Conservation (phyloP, 2,113 vertebrate species). For the Gasterosteus aculeatus region DNA sequence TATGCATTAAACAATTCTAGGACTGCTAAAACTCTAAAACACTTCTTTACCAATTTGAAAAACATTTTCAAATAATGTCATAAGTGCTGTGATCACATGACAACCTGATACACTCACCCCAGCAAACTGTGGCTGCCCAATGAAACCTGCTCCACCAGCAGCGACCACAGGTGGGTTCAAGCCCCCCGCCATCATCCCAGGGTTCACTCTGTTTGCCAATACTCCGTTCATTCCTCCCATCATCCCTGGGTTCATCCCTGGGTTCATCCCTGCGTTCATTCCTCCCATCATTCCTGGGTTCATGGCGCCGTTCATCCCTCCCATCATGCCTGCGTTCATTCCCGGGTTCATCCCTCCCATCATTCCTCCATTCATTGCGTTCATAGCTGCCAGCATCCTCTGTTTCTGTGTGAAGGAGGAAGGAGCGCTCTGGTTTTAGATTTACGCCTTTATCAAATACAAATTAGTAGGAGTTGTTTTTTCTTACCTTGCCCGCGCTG, state of each 20-base stretch:
- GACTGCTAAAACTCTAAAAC: not conserved
- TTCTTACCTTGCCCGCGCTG: constrained; percentile 71
- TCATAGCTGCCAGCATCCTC: constrained; percentile 62
- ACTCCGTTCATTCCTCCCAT: constrained; percentile 24
- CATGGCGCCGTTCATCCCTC: constrained; percentile 10
- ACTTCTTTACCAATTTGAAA: not conserved
- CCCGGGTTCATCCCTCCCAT: constrained; percentile 41
- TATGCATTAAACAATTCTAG: not conserved
- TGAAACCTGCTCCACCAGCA: constrained; percentile 52
- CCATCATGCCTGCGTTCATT: constrained; percentile 64
- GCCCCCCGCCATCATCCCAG: constrained; percentile 55
- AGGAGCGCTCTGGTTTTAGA: not conserved
- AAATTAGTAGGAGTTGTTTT: not conserved
- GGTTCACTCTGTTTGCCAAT: constrained; percentile 40
- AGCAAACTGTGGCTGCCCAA: constrained; percentile 66
- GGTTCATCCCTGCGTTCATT: constrained; percentile 10
- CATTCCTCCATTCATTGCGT: constrained; percentile 60
- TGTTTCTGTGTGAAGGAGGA: constrained; percentile 50
- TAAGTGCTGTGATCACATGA: not conserved
- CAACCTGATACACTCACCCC: constrained; percentile 59
- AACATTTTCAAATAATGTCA: not conserved
- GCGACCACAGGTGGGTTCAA: constrained; percentile 53
- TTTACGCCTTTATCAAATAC: not conserved
- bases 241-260: constrained; percentile 48
- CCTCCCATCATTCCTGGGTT: constrained; percentile 27